Conservation (phyloP, 2,113 vertebrate species). For the Cyanocitta stelleri region DNA sequence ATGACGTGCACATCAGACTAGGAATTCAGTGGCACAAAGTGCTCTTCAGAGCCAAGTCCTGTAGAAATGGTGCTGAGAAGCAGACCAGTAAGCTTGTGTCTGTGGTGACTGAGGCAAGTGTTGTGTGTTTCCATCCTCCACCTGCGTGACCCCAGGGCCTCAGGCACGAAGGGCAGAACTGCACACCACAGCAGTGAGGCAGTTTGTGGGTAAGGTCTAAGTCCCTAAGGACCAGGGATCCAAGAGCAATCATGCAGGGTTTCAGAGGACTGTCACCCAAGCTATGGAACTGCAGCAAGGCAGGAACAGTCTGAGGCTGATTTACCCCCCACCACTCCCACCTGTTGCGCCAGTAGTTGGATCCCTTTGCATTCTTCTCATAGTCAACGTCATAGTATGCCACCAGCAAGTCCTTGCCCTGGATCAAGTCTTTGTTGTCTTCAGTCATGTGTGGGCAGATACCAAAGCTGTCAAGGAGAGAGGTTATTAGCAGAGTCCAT, state of each 20-base stretch:
- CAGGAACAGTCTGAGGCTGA: accelerated
- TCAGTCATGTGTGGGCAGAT: slow-evolving; percentile 96
- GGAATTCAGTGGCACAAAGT: background rate
- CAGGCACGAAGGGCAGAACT: background rate
- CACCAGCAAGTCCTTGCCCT: slow-evolving; percentile 88
- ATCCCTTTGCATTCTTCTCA: slow-evolving; percentile 94
- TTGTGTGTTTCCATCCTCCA: background rate
- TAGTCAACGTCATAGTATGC: slow-evolving; percentile 97
- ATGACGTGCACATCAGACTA: accelerated
- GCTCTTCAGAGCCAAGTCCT: background rate
- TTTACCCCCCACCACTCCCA: background rate
- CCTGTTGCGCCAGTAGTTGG: slow-evolving; percentile 99
- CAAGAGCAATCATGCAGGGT: background rate
- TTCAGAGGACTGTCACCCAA: background rate
- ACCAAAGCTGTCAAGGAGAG: slow-evolving; percentile 78
- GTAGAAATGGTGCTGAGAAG: background rate
- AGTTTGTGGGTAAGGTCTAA: background rate
- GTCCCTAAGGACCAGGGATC: background rate
- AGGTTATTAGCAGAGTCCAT: background rate
- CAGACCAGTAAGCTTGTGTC: background rate
- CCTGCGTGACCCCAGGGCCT: background rate
- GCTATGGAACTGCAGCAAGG: accelerated
- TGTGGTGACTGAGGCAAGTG: accelerated
- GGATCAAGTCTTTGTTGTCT: slow-evolving; percentile 93
- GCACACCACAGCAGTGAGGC: background rate